A percentile compares a stretch with the other conserved stretches of the same genome.
phyloP scores from a whole-genome alignment of 2,113 vertebrate species.

The Ophiodon elongatus region DNA sequence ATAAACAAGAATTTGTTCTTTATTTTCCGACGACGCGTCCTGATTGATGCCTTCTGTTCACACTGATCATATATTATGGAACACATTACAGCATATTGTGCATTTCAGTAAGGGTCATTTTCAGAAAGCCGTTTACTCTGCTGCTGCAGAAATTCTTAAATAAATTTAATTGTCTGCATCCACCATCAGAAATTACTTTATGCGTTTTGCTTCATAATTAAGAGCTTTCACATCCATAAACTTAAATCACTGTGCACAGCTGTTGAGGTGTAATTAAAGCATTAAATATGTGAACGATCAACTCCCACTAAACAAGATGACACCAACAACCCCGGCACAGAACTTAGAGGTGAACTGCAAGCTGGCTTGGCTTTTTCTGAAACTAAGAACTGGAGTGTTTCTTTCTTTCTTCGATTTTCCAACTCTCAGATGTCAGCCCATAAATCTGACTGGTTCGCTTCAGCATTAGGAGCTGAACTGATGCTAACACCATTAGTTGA shows the following conservation, averaged over 20 bases:
- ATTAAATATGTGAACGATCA: slow-evolving; percentile 88
- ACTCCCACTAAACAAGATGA: slow-evolving; percentile 86
- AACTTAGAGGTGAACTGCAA: slow-evolving; percentile 81
- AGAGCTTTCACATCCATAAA: slow-evolving; percentile 89
- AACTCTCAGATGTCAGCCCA: slow-evolving; percentile 67
- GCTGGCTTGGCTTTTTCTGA: slow-evolving; percentile 55
- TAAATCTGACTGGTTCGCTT: slow-evolving; percentile 72
- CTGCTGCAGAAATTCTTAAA: slow-evolving; percentile 86
- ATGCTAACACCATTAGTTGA: slow-evolving; percentile 82
- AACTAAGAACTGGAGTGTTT: slow-evolving; percentile 35
- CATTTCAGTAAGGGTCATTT: slow-evolving; percentile 79
- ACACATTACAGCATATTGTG: slow-evolving; percentile 73
- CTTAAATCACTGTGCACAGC: slow-evolving; percentile 88
- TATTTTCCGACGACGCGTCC: slow-evolving; percentile 29
- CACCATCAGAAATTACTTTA: slow-evolving; percentile 87
- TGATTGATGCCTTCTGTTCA: slow-evolving; percentile 73
- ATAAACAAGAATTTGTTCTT: slow-evolving; percentile 43
- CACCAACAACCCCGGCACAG: slow-evolving; percentile 74
- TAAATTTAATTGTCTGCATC: slow-evolving; percentile 89
- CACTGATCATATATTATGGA: slow-evolving; percentile 71
- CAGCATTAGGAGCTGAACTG: slow-evolving; percentile 70
- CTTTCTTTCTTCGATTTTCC: slow-evolving; percentile 53
- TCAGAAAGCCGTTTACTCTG: slow-evolving; percentile 76
- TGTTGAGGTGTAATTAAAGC: slow-evolving; percentile 89
- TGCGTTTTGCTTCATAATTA: slow-evolving; percentile 89